Base-by-base conservation (phyloP, 2,888 invertebrate species). In the Julus scandinavius region DNA sequence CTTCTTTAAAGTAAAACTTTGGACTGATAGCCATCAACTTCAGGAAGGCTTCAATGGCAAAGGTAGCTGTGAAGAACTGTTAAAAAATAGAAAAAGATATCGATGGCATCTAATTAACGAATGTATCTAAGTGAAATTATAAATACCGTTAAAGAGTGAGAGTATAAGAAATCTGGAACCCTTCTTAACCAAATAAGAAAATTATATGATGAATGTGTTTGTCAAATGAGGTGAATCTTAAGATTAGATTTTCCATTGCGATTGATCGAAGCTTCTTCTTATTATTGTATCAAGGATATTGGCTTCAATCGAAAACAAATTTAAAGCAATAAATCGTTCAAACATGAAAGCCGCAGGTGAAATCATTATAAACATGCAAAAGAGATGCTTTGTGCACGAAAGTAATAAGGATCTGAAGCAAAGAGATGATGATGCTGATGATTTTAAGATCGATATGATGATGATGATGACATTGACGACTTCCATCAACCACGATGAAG, bases 21-120 rank as follows among this genome's bases (percentile, higher is more conserved):
- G 99, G 98, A 93, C 97, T 98, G 96, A 99, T 97, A 87, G 99
- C 99, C 92, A 98, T 95, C 91, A 99, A 94, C 93, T 99, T 99
- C 93, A 98, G 94, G 90, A 96, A 95, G 58, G 98, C 98, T 95
- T 99, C 99, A 92, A 97, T 96, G 91, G 97, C 97, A 93, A 99
- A 99, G 90, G 98, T 98, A 90, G 97, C 97, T 89, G 98, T 98
- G 94, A 99, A 99, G 94, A 99, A 98, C 98, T 99, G 93, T 83
- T 45, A 29, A 88, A 29, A 89, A 85, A 89, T 89, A 89, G 85
- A 90, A 89, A 89, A 89, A 88, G 87, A 88, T 85, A 88, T 85
- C 13, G 80, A 80, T 72, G 29, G 80, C 38, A 80, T 80, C 80
- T 80, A 80, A 40, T 80, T 80, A 80, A 29, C 38, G 38, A 80